Base-by-base conservation (phyloP, 2,797 vertebrate species). In the Heterohyrax brucei region DNA sequence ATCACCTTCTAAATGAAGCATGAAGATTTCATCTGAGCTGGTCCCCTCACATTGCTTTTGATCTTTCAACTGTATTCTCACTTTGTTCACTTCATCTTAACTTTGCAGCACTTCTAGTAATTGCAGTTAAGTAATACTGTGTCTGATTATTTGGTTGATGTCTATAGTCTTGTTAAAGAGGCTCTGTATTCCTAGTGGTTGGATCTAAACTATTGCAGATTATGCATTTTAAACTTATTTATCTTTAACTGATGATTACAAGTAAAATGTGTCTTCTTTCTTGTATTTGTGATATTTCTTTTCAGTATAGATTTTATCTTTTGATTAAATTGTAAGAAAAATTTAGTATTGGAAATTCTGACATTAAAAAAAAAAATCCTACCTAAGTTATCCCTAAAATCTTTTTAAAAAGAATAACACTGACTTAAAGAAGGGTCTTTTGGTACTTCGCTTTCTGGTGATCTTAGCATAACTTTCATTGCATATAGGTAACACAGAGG, bases 281-380 rank as follows among this genome's bases (percentile, higher is more conserved):
- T 84, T 87, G 53, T 84, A 79, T 72, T 85, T 84, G 18, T 88
- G 76, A 88, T 91, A 39, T 77, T 88, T 87, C 1, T 91, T 77
- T 91, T 89, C 1, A 78, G 64, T 79, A 18, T 83, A 83, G 30
- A 75, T 61, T 87, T 14, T 90, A 46, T 91, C n/a, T 93, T 91
- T 90, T 90, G 44, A 84, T 30, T 92, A 87, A 94, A 86, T 90
- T 87, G 56, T 53, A 92, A 93, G 19, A 88, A 62, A 61, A 44
- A 89, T 26, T 81, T 89, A 93, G 61, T 89, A 19, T 7, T 56
- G 68, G 77, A 92, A 80, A 90, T 87, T 93, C 68, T 85, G 46
- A 87, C 14, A 2, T 96, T 44, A 75, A 77, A 79, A 92, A 87
- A 87, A 75, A 78, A 44, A 68, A 77, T 30, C 21, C 87, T 21